Evolutionary conservation across 2,797 vertebrate species (phyloP), one percentile per base, ranked within the genome.

Genomic region (Garrulus glandarius): DNA sequence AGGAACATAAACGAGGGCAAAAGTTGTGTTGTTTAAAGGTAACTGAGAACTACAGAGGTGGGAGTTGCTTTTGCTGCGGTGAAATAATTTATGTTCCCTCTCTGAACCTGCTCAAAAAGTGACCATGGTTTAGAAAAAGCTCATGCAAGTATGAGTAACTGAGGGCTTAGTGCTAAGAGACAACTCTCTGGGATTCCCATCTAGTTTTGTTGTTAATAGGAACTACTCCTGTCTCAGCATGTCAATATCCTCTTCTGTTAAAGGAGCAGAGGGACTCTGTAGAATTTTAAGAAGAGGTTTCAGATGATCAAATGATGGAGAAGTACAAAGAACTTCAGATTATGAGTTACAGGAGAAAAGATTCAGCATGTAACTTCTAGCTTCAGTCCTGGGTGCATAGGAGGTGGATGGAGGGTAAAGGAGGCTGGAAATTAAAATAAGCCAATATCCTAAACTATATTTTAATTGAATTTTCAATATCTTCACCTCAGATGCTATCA

Each of bases 381-480:
- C 34, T 86, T 93, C 63, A 77, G 29, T 87, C 34, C 50, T 91
- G 78, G 50, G 59, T 50, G 67, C 36, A 39, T 15, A 80, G 56
- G 41, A 89, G 59, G 65, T 75, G 29, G 23, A 53, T 63, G 52
- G 80, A 80, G 68, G n/a, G 47, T 46, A 91, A 76, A 74, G 68
- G 52, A 87, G 87, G 18, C 50, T 93, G 65, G 41, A 95, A 95
- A 94, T 96, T 94, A 97, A 95, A 95, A 90, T 83, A 94, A 93
- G 43, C 37, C 77, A 86, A 94, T 97, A 94, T 88, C 53, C 78
- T 78, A 94, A 96, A 96, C 92, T 96, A 59, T 89, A 88, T 89
- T 94, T 90, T 97, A 97, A 97, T 96, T 91, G 93, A 85, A 92
- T 96, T 96, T 97, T 97, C 96, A 95, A 50, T 97, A 96, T 94